Evolutionary conservation across 2,797 vertebrate species (phyloP).

Genomic region (Pipistrellus pipistrellus): DNA sequence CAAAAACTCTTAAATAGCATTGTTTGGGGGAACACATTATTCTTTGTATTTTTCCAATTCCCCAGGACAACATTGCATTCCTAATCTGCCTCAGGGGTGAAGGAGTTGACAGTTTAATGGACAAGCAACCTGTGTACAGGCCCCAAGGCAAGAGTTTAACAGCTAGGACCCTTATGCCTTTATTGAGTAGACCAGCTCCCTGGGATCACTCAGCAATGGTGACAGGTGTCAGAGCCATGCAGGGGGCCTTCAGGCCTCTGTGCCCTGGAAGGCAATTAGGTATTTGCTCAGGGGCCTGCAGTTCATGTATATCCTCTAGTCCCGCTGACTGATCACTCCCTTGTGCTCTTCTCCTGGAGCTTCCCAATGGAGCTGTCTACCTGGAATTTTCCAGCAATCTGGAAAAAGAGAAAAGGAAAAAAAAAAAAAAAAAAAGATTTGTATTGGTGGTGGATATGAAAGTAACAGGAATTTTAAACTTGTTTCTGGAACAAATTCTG

Average conservation of each 20-base stretch:
- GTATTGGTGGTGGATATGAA: neutral
- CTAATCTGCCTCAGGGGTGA: neutral
- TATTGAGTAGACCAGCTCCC: neutral
- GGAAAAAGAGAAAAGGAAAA: neutral
- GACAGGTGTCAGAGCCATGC: slow-evolving; percentile 56
- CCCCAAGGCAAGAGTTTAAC: slow-evolving; percentile 34
- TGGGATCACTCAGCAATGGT: slow-evolving; percentile 15
- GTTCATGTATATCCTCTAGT: neutral
- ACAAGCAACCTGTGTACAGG: neutral
- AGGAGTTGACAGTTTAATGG: neutral
- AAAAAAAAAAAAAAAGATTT: neutral
- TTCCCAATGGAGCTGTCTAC: neutral
- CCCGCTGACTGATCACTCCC: neutral
- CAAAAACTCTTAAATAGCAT: slow-evolving; percentile 16
- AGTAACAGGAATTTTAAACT: slow-evolving; percentile 52
- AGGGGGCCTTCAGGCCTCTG: neutral
- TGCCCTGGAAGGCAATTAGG: slow-evolving; percentile 40
- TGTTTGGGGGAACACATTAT: neutral
- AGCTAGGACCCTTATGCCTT: neutral
- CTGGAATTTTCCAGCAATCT: neutral
- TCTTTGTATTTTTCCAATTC: slow-evolving; percentile 25
- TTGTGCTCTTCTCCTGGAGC: neutral
- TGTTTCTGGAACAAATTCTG: slow-evolving; percentile 38
- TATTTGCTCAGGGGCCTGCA: neutral
- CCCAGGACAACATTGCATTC: neutral